Conservation (phyloP, 2,113 vertebrate species). For the Pseudonaja textilis region DNA sequence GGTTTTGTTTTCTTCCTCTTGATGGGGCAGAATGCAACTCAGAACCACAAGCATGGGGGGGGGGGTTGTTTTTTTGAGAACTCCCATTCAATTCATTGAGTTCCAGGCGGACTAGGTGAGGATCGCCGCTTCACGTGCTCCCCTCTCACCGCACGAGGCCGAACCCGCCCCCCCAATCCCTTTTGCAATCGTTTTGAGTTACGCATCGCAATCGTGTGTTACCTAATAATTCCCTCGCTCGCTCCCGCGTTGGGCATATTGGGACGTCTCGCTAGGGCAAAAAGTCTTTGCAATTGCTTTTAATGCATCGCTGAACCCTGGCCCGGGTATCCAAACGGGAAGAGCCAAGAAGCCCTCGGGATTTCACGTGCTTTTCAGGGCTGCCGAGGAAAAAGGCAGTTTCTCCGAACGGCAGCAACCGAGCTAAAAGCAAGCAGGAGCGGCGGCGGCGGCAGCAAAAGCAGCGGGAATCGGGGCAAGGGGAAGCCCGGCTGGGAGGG, state of each 20-base stretch:
- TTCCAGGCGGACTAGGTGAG: neutral
- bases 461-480: neutral
- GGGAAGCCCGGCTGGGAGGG: neutral
- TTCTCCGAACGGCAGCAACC: neutral
- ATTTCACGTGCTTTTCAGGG: constrained; percentile 6
- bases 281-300: neutral
- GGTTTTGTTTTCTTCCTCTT: neutral
- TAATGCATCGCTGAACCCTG: neutral
- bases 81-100: neutral
- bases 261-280: neutral
- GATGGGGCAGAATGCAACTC: neutral
- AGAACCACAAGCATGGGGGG: neutral
- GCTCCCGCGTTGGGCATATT: neutral
- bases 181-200: neutral
- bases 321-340: neutral
- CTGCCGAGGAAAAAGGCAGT: neutral
- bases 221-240: neutral
- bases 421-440: neutral
- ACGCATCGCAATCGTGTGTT: neutral
- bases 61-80: neutral
- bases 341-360: constrained; percentile 2
- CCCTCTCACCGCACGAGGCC: neutral
- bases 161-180: neutral
- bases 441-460: neutral
- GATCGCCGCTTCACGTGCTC: neutral